Evolutionary conservation across 2,888 invertebrate species (phyloP).

Genomic region (Girardia tigrina): DNA sequence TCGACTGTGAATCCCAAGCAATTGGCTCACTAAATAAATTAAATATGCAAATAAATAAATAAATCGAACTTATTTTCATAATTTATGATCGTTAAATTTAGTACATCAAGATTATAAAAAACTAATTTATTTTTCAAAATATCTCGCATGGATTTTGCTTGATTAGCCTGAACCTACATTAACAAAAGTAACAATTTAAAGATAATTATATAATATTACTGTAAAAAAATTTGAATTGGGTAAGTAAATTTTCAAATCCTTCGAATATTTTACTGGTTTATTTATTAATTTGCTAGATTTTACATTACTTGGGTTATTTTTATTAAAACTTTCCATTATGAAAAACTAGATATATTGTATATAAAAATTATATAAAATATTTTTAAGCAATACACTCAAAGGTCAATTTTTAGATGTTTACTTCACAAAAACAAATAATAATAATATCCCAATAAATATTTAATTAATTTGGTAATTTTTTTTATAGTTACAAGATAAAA

Average conservation of each 20-base stretch:
- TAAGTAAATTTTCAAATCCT: not conserved
- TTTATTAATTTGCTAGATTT: too few relatives aligned
- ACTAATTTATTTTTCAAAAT: not conserved
- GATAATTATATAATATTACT: not conserved
- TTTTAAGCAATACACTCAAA: too few relatives aligned
- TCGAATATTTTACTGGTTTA: not conserved
- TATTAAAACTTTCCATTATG: too few relatives aligned
- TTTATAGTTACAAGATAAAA: too few relatives aligned
- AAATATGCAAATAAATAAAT: not conserved
- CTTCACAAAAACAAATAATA: too few relatives aligned
- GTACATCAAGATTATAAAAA: conserved; percentile 2
- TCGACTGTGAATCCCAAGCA: not conserved
- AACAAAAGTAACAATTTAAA: not conserved
- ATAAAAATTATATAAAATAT: too few relatives aligned
- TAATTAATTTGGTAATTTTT: too few relatives aligned
- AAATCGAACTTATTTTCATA: not conserved
- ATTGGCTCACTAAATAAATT: not conserved
- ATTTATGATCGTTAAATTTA: not conserved
- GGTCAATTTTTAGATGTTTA: too few relatives aligned
- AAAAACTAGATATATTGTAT: too few relatives aligned
- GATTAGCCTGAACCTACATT: not conserved
- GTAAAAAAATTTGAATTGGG: conserved; percentile 15
- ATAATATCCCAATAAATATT: too few relatives aligned
- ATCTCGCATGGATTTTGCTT: not conserved
- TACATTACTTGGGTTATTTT: too few relatives aligned